Base-by-base conservation (phyloP, 2,888 invertebrate genomes). In the Xanthostigma xanthostigma region DNA sequence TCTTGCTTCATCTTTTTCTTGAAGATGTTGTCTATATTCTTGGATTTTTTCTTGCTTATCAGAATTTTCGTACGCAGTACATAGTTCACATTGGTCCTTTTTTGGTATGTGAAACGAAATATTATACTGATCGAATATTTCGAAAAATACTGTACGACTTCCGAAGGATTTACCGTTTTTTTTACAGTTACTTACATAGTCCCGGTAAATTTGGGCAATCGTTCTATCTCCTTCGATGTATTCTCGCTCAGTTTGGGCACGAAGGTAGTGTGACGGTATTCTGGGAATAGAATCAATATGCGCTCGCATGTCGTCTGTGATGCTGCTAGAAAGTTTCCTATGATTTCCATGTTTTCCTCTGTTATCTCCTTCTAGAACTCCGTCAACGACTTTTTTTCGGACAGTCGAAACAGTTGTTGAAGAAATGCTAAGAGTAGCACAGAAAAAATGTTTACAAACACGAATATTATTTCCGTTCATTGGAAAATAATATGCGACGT, bases 181-280 rank as follows among this genome's bases (percentile, higher is more conserved):
- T 46, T 51, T 8, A 45, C 57, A 56, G 34, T 51, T 46, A 10
- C 45, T 44, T 40, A 53, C 50, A 48, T 59, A 59, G 52, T 59
- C 52, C 34, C 57, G 42, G 44, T 59, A 53, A 36, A 60, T 36
- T 14, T 53, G 50, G 12, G 56, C 53, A 34, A 60, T 44, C 17
- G 55, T 50, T 49, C 53, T 52, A n/a, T 57, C 53, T 8, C 57
- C 60, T 41, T 59, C 59, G 51, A 60, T 58, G 44, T 53, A 60
- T 45, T 58, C 55, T 42, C 50, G 53, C 34, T 42, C 50, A 12
- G 57, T 54, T 14, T 50, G 44, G 37, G 53, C 52, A 8, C 56
- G 48, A 34, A 56, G 53, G 45, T 60, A 57, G 46, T 59, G 59
- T 40, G 57, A 57, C 47, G 55, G 56, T 44, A 59, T 53, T 41